Evolutionary conservation across 2,113 vertebrate genomes (phyloP).

Genomic region (Theropithecus gelada): DNA sequence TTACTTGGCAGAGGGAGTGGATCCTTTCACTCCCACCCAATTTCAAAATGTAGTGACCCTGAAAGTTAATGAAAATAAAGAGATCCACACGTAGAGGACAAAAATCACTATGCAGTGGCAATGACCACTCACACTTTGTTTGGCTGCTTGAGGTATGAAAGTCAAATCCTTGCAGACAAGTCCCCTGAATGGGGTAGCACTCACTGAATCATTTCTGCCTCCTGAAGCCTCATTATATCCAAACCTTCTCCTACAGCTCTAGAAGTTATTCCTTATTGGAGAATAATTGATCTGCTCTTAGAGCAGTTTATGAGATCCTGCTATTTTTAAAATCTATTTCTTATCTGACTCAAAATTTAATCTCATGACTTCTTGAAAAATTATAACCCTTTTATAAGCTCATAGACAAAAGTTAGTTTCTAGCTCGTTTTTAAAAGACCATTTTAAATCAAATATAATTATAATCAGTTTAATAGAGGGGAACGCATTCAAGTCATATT

Average conservation of each 20-base stretch:
- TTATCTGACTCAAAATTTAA: background rate
- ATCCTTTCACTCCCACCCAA: constrained; percentile 64
- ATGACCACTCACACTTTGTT: background rate
- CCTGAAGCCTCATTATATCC: background rate
- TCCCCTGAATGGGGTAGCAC: background rate
- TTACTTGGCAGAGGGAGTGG: constrained; percentile 69
- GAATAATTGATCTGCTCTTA: background rate
- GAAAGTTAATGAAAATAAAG: constrained; percentile 74
- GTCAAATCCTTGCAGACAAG: background rate
- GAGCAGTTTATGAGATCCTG: background rate
- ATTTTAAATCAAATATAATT: background rate
- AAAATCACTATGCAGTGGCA: background rate
- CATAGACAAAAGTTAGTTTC: background rate
- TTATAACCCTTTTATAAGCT: background rate
- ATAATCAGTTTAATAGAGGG: background rate
- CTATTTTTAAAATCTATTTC: constrained; percentile 1
- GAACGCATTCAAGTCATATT: background rate
- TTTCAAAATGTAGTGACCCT: constrained; percentile 75
- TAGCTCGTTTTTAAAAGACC: background rate
- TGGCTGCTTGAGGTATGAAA: background rate
- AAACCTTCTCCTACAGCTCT: background rate
- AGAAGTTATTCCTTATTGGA: background rate
- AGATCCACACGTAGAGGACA: background rate
- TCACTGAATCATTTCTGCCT: background rate
- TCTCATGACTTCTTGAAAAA: background rate